These are phyloP conservation scores for Hyles euphorbiae DNA, from an alignment of 1,140 invertebrate genomes.

Conservation along the genomic window DNA sequence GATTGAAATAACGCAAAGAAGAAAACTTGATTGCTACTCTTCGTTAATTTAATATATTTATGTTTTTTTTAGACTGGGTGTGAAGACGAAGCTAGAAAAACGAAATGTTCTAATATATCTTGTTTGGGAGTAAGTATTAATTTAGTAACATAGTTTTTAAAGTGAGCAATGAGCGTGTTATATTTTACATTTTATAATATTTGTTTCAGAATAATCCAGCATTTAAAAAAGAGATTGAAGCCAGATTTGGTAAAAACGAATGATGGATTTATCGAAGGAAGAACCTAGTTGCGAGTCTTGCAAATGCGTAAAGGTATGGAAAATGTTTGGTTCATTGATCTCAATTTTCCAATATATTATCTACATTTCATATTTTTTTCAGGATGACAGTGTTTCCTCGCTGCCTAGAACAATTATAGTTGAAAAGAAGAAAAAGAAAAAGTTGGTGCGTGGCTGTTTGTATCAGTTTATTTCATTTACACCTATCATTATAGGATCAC, in stretches of 20 bases:
- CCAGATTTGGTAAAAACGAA: conserved; percentile 28
- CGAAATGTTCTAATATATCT: conserved; percentile 35
- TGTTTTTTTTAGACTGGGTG: conserved; percentile 27
- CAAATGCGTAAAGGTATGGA: conserved; percentile 18
- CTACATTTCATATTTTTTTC: no score
- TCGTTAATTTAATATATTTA: background rate
- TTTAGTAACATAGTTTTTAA: no score
- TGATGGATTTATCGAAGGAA: conserved; percentile 4
- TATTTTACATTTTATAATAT: conserved; percentile 7
- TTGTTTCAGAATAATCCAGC: conserved; percentile 36
- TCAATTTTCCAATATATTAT: no score
- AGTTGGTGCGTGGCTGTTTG: no score
- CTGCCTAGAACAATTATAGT: no score
- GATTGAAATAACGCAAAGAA: no score
- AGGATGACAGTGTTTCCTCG: no score
- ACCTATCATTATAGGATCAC: no score
- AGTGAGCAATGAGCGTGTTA: background rate
- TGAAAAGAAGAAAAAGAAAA: no score
- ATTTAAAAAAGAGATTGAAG: conserved; percentile 37
- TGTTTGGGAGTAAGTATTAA: conserved; percentile 41
- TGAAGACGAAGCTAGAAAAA: conserved; percentile 24
- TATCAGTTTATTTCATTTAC: no score
- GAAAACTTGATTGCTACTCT: no score
- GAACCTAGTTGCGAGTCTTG: conserved; percentile 22
- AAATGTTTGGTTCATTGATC: background rate